phyloP scores from a whole-genome alignment of 2,797 vertebrate species.

The Catamblyrhynchus diadema region DNA sequence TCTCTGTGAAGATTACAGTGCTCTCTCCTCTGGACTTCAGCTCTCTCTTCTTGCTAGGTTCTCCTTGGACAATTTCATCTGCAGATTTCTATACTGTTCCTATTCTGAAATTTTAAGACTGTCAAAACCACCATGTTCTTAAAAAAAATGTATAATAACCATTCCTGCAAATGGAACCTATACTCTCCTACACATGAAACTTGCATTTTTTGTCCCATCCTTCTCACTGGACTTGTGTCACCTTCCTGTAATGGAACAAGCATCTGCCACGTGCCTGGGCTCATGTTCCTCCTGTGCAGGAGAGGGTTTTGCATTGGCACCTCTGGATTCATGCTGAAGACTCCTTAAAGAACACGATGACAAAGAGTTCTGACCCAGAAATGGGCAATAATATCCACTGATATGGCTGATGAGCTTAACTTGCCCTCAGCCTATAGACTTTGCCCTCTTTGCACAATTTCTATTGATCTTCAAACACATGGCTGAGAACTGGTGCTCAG shows the following conservation, averaged over 20 bases:
- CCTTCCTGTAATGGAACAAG: background rate
- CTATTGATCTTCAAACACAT: background rate
- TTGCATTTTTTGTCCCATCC: fast-evolving
- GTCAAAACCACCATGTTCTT: background rate
- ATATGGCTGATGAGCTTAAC: background rate
- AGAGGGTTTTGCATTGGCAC: background rate
- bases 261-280: background rate
- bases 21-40: background rate
- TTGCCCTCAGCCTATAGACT: background rate
- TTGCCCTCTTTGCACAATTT: background rate
- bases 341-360: background rate
- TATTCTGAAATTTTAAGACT: background rate
- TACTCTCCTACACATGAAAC: background rate
- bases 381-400: background rate
- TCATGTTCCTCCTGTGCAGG: background rate
- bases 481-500: background rate
- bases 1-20: background rate
- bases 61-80: background rate
- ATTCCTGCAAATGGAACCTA: background rate
- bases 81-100: background rate
- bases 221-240: background rate
- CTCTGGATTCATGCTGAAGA: background rate
- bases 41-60: background rate
- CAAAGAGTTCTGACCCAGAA: background rate
- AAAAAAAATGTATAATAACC: fast-evolving